Conservation (phyloP, 2,113 vertebrate species). For the Ciconia stormi region DNA sequence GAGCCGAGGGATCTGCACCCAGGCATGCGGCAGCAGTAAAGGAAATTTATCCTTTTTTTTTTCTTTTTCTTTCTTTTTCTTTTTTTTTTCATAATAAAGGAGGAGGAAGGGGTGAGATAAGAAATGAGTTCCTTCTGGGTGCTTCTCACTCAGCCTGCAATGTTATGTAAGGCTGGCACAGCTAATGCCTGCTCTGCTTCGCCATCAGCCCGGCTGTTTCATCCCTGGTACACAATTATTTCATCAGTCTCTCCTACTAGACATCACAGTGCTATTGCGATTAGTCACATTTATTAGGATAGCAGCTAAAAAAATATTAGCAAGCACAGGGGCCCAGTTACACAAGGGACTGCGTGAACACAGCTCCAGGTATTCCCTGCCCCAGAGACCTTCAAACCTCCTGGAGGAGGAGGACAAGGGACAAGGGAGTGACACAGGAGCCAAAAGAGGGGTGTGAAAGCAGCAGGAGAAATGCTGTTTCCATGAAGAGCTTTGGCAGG, state of each 20-base stretch:
- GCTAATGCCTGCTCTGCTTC: slow-evolving; percentile 46
- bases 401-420: background rate
- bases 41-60: background rate
- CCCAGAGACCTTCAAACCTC: background rate
- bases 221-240: slow-evolving; percentile 45
- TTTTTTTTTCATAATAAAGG: background rate
- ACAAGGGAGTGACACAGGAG: background rate
- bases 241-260: slow-evolving; percentile 52
- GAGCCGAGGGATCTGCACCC: background rate
- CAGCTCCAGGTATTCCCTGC: background rate
- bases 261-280: background rate
- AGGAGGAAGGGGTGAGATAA: slow-evolving; percentile 28
- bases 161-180: slow-evolving; percentile 59
- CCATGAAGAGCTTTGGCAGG: background rate
- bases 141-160: slow-evolving; percentile 50
- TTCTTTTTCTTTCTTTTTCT: accelerated
- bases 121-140: slow-evolving; percentile 32
- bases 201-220: slow-evolving; percentile 29
- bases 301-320: background rate
- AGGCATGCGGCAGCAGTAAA: background rate
- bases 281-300: slow-evolving; percentile 41
- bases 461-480: background rate
- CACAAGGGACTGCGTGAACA: background rate
- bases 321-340: background rate
- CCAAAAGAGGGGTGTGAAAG: background rate